Evolutionary conservation across 2,888 invertebrate genomes (phyloP).

Genomic region (Drosophila melanosoma): DNA sequence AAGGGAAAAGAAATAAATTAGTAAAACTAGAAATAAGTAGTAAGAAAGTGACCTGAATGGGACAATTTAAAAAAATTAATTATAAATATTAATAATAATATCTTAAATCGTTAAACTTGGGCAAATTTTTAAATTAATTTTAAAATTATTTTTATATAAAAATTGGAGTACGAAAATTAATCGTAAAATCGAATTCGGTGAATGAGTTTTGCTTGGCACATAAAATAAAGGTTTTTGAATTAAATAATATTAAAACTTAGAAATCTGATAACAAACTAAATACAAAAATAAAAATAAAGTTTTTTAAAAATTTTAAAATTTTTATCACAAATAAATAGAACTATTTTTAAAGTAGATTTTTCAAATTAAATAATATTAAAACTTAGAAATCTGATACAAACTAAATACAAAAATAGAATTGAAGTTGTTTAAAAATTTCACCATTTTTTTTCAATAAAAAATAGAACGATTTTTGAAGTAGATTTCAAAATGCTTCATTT

Average conservation of each 20-base stretch:
- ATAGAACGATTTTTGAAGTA: neutral
- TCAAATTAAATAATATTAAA: too few relatives aligned
- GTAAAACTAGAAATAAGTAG: neutral
- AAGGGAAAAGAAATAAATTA: neutral
- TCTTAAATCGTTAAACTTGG: neutral
- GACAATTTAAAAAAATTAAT: too few relatives aligned
- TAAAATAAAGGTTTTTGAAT: neutral
- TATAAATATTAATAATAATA: too few relatives aligned
- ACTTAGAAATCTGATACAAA: too few relatives aligned
- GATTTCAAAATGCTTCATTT: neutral
- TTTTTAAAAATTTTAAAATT: neutral
- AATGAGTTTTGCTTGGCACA: neutral
- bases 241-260: neutral
- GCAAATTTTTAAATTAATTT: neutral
- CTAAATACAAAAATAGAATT: too few relatives aligned
- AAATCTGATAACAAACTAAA: neutral
- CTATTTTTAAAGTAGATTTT: neutral
- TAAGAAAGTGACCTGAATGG: neutral
- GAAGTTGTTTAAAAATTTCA: too few relatives aligned
- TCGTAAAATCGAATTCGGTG: neutral
- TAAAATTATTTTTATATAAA: neutral
- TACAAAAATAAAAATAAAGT: neutral
- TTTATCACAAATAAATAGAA: neutral
- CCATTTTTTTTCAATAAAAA: too few relatives aligned
- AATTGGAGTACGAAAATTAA: neutral